A percentile compares a stretch with the other conserved stretches of the same genome.
Conservation (phyloP, 2,113 vertebrate genomes). For the Sebastes schlegelii region DNA sequence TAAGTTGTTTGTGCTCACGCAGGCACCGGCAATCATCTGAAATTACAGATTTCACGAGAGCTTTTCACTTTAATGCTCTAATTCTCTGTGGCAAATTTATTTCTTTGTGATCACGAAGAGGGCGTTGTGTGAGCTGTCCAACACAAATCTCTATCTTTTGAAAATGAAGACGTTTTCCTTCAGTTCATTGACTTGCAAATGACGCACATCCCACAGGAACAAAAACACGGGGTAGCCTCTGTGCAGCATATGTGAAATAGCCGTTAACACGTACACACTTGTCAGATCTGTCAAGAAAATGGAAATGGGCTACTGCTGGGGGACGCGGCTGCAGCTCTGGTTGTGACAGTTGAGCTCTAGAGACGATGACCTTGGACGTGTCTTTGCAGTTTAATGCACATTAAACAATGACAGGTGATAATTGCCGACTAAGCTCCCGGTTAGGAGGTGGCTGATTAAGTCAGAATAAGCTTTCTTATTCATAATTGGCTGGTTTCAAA, state of each 20-base stretch:
- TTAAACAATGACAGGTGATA: slow-evolving; percentile 59
- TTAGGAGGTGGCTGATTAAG: slow-evolving; percentile 24
- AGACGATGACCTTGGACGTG: slow-evolving; percentile 53
- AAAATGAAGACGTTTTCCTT: slow-evolving; percentile 48
- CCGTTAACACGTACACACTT: slow-evolving; percentile 37
- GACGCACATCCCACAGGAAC: slow-evolving; percentile 27
- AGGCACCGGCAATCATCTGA: slow-evolving; percentile 25
- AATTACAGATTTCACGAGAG: slow-evolving; percentile 23
- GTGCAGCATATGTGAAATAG: slow-evolving; percentile 39
- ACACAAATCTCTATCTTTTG: slow-evolving; percentile 31
- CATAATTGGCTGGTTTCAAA: slow-evolving; percentile 36
- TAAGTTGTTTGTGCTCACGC: slow-evolving; percentile 9
- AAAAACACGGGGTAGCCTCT: slow-evolving; percentile 10
- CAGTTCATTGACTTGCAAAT: slow-evolving; percentile 73
- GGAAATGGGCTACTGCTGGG: slow-evolving; percentile 49
- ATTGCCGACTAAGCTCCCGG: slow-evolving; percentile 27
- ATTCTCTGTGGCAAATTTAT: slow-evolving; percentile 42
- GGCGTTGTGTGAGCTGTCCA: slow-evolving; percentile 38
- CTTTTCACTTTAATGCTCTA: slow-evolving; percentile 16
- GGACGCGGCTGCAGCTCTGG: background rate
- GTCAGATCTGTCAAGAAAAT: slow-evolving; percentile 62
- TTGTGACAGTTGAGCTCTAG: slow-evolving; percentile 29
- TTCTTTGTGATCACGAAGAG: background rate
- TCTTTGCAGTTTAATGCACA: slow-evolving; percentile 51
- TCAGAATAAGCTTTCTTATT: slow-evolving; percentile 12